These are phyloP conservation scores for Synergus umbraculus DNA, from an alignment of 2,888 invertebrate species.

Conservation along the genomic window DNA sequence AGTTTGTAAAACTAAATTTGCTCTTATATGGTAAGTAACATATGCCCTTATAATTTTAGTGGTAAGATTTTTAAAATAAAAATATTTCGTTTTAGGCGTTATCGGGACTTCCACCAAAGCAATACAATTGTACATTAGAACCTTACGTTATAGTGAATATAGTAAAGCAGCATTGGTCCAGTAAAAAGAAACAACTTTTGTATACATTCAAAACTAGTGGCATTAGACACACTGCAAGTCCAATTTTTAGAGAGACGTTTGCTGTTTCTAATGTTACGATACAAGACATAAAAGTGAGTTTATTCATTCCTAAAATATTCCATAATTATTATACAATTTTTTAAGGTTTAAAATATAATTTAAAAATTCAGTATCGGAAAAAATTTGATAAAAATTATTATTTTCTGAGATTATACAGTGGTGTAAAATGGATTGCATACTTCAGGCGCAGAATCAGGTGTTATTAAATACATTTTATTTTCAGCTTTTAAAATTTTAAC, in stretches of 20 bases:
- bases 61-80: conserved; percentile 27
- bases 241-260: conserved; percentile 77
- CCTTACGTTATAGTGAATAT: conserved; percentile 74
- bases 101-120: conserved; percentile 77
- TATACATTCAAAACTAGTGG: conserved; percentile 75
- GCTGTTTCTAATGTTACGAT: conserved; percentile 72
- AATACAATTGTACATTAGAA: conserved; percentile 76
- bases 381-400: no score
- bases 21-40: no score
- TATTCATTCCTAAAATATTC: conserved; percentile 42
- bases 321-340: neutral
- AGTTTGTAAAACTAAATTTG: no score
- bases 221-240: conserved; percentile 75
- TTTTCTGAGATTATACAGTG: neutral
- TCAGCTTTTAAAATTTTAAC: neutral
- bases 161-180: conserved; percentile 72
- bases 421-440: neutral
- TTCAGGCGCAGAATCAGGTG: neutral
- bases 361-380: no score
- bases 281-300: conserved; percentile 73
- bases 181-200: conserved; percentile 72
- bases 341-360: neutral
- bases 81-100: conserved; percentile 72
- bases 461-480: neutral
- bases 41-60: neutral